Conservation (phyloP, 1,140 invertebrate species). For the Propsilocerus akamusi region DNA sequence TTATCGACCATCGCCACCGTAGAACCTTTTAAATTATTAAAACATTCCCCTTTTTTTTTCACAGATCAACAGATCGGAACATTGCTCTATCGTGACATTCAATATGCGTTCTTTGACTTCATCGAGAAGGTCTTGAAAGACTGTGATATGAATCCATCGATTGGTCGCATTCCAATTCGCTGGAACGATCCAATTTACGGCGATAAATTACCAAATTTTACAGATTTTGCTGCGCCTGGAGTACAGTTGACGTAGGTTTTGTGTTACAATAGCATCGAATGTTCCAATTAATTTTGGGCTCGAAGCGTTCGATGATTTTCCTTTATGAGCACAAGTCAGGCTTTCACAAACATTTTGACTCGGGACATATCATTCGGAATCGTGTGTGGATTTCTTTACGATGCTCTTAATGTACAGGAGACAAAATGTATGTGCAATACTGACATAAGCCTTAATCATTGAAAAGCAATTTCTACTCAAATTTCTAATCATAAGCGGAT, state of each 20-base stretch:
- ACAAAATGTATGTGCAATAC: too few species aligned
- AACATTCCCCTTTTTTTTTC: slow-evolving; percentile 14
- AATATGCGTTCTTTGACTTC: slow-evolving; percentile 53
- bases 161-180: slow-evolving; percentile 54
- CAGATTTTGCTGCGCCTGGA: slow-evolving; percentile 86
- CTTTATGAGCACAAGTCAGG: background rate
- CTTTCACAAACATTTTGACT: background rate
- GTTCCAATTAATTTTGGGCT: slow-evolving; percentile 4
- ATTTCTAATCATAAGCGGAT: too few species aligned
- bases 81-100: slow-evolving; percentile 53
- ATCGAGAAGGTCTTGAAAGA: slow-evolving; percentile 37
- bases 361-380: too few species aligned
- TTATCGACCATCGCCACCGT: background rate
- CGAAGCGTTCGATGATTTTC: background rate
- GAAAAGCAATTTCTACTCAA: too few species aligned
- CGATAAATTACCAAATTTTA: slow-evolving; percentile 64
- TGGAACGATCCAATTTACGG: slow-evolving; percentile 77
- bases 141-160: slow-evolving; percentile 50
- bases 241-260: slow-evolving; percentile 67
- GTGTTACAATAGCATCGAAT: background rate
- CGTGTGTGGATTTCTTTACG: too few species aligned
- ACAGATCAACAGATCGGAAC: slow-evolving; percentile 82
- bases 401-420: too few species aligned
- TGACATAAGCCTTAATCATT: too few species aligned
- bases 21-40: background rate